Conservation (phyloP, 2,888 invertebrate species). For the Lasioglossum lativentre region DNA sequence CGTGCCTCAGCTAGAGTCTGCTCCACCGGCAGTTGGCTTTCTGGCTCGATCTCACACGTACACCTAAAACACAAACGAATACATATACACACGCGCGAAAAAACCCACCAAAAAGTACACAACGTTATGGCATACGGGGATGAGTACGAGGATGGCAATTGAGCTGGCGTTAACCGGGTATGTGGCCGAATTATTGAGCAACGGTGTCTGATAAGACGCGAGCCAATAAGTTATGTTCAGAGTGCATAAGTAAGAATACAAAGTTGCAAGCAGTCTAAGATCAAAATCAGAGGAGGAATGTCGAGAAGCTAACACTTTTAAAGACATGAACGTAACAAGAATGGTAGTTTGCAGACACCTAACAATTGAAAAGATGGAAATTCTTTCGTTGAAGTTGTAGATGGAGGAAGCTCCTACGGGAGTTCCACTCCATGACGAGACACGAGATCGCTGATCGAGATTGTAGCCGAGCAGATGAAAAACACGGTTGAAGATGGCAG, state of each 20-base stretch:
- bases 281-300: not conserved
- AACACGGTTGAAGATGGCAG: constrained; percentile 32
- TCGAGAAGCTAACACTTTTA: not conserved
- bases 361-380: not conserved
- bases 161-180: constrained; percentile 8
- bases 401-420: not conserved
- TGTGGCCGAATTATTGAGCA: not conserved
- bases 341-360: not conserved
- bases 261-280: not conserved
- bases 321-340: not conserved
- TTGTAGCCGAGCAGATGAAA: constrained; percentile 9
- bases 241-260: not conserved
- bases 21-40: constrained; percentile 72
- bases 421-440: not conserved
- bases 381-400: constrained; percentile 4
- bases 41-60: constrained; percentile 79
- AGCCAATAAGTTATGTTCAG: not conserved
- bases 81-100: constrained; percentile 51
- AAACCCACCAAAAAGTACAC: constrained; percentile 55
- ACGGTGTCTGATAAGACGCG: not conserved
- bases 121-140: constrained; percentile 17
- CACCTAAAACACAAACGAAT: constrained; percentile 45
- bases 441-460: not conserved
- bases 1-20: constrained; percentile 78
- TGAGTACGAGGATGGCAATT: not conserved